Percentiles rank a stretch among this genome's conserved stretches.
Evolutionary conservation across 2,113 vertebrate genomes (phyloP).

Genomic region (Myxocyprinus asiaticus): DNA sequence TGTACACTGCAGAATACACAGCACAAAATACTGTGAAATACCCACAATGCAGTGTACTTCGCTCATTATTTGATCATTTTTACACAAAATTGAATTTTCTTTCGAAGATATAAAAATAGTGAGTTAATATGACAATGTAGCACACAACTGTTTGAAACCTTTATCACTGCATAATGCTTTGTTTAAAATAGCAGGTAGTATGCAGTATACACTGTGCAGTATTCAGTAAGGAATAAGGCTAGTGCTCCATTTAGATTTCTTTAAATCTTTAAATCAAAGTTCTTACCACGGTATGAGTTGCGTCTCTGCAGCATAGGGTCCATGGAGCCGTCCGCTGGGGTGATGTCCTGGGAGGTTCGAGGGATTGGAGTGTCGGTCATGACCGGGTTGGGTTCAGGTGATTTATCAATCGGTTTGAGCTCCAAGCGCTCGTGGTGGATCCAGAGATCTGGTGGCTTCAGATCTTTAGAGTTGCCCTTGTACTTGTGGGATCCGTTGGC

Average conservation of each 20-base stretch:
- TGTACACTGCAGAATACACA: too few species aligned
- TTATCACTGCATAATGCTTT: too few species aligned
- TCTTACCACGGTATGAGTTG: conserved; percentile 93
- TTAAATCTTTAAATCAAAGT: neutral
- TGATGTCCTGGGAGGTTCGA: conserved; percentile 94
- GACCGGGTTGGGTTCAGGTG: conserved; percentile 93
- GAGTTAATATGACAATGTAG: too few species aligned
- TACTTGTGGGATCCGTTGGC: conserved; percentile 96
- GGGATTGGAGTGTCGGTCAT: conserved; percentile 97
- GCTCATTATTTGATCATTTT: too few species aligned
- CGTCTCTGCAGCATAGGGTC: conserved; percentile 89
- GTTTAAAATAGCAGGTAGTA: too few species aligned
- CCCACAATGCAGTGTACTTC: too few species aligned
- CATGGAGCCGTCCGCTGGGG: conserved; percentile 87
- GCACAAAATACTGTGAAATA: too few species aligned
- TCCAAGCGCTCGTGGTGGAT: conserved; percentile 97
- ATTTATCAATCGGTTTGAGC: conserved; percentile 96
- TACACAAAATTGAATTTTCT: too few species aligned
- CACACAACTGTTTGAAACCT: too few species aligned
- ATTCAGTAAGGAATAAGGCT: too few species aligned
- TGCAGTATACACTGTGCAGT: too few species aligned
- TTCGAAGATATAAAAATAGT: too few species aligned
- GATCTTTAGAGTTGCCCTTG: conserved; percentile 96
- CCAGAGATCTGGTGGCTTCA: conserved; percentile 97
- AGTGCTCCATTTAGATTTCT: neutral